Percentiles rank a stretch among this genome's conserved stretches.
phyloP scores from a whole-genome alignment of 2,113 vertebrate genomes.

The Amphiprion ocellaris region DNA sequence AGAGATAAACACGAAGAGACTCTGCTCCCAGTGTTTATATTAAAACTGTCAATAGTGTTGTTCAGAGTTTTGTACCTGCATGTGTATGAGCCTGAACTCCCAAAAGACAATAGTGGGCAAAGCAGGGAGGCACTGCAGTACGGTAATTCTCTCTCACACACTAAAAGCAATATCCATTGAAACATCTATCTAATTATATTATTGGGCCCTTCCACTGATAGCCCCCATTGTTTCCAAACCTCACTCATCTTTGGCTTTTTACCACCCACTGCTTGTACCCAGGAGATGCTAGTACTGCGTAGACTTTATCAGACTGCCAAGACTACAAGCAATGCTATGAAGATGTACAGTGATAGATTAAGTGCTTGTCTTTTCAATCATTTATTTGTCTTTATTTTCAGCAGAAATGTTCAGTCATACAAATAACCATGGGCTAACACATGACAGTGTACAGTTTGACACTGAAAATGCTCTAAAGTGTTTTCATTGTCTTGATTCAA shows the following conservation, averaged over 20 bases:
- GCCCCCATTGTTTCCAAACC: neutral
- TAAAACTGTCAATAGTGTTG: slow-evolving; percentile 66
- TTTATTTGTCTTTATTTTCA: neutral
- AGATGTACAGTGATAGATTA: neutral
- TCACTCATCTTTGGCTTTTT: neutral
- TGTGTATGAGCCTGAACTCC: slow-evolving; percentile 47
- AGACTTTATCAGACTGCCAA: too few relatives aligned
- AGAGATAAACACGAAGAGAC: slow-evolving; percentile 50
- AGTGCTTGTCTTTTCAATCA: neutral
- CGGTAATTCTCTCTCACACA: neutral
- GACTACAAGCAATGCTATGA: neutral
- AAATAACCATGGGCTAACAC: too few relatives aligned
- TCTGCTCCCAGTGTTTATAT: slow-evolving; percentile 43
- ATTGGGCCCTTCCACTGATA: neutral
- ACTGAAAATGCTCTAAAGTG: too few relatives aligned
- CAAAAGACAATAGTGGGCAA: slow-evolving; percentile 3
- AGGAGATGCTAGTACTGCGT: too few relatives aligned
- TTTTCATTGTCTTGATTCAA: too few relatives aligned
- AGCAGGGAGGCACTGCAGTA: slow-evolving; percentile 15
- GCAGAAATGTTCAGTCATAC: neutral
- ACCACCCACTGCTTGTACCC: neutral
- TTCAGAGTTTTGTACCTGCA: slow-evolving; percentile 57
- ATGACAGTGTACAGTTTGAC: too few relatives aligned
- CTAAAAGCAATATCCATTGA: neutral
- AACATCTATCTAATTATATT: neutral